These are phyloP conservation scores for Leptinotarsa undecemlineata DNA, from an alignment of 1,140 invertebrate species.

Conservation along the genomic window DNA sequence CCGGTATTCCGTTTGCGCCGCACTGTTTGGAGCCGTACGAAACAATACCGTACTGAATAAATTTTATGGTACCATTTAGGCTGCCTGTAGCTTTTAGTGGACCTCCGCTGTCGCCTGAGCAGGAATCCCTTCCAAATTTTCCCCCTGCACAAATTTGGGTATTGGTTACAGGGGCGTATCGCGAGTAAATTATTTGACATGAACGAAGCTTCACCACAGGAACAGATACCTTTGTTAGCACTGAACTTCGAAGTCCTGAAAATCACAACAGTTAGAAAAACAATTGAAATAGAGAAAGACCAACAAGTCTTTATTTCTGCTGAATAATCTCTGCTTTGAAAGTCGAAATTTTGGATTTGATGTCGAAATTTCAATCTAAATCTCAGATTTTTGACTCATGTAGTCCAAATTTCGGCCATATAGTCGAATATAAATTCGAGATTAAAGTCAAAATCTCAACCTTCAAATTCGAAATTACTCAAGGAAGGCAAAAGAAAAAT, in stretches of 20 bases:
- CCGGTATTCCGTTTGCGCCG: slow-evolving; percentile 53
- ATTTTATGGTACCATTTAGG: slow-evolving; percentile 35
- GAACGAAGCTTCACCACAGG: slow-evolving; percentile 33
- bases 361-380: too few species aligned
- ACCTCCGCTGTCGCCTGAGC: slow-evolving; percentile 66
- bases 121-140: slow-evolving; percentile 56
- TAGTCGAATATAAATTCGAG: too few species aligned
- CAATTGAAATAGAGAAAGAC: too few species aligned
- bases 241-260: slow-evolving; percentile 36
- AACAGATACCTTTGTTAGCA: slow-evolving; percentile 34
- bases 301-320: too few species aligned
- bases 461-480: too few species aligned
- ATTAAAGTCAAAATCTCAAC: too few species aligned
- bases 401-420: too few species aligned
- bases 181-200: slow-evolving; percentile 39
- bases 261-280: not conserved
- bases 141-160: slow-evolving; percentile 60
- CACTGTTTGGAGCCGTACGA: slow-evolving; percentile 60
- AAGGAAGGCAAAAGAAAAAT: too few species aligned
- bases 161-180: slow-evolving; percentile 32
- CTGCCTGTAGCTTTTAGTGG: slow-evolving; percentile 56
- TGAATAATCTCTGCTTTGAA: too few species aligned
- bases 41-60: slow-evolving; percentile 48
- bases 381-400: too few species aligned
- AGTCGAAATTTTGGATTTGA: too few species aligned